Evolutionary conservation across 2,888 invertebrate species (phyloP).

Genomic region (Chorisops tibialis): DNA sequence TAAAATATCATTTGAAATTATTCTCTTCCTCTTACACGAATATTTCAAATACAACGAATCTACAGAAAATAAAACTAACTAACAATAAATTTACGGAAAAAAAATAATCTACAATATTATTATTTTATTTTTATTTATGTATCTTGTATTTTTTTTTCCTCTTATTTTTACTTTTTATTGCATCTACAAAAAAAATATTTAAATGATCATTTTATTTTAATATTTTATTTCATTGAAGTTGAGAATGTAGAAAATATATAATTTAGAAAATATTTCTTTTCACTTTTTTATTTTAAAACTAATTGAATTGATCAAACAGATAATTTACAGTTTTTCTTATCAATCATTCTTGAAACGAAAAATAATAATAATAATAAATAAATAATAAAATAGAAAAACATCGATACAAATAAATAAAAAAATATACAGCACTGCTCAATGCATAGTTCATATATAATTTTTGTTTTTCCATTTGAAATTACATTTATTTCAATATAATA

Average conservation of each 20-base stretch:
- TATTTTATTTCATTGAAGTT: neutral
- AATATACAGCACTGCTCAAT: constrained; percentile 16
- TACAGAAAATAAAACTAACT: constrained; percentile 7
- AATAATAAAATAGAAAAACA: constrained; percentile 23
- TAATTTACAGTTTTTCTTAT: no score
- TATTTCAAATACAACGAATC: constrained; percentile 15
- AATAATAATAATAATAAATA: no score
- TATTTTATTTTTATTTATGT: neutral
- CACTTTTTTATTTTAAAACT: no score
- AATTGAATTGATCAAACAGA: no score
- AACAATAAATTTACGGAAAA: constrained; percentile 23
- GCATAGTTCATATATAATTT: constrained; percentile 5
- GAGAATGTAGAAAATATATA: no score
- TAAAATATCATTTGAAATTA: constrained; percentile 14
- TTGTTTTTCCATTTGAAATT: constrained; percentile 1
- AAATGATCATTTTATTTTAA: neutral
- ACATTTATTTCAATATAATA: constrained; percentile 9
- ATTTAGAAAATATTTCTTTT: no score
- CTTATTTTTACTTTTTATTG: neutral
- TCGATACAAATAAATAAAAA: constrained; percentile 17
- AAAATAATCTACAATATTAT: constrained; percentile 26
- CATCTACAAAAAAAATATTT: neutral
- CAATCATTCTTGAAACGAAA: no score
- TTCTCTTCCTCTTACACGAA: no score
- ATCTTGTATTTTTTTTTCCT: no score